Evolutionary conservation across 1,140 invertebrate genomes (phyloP).

Genomic region (Procambarus virginalis): DNA sequence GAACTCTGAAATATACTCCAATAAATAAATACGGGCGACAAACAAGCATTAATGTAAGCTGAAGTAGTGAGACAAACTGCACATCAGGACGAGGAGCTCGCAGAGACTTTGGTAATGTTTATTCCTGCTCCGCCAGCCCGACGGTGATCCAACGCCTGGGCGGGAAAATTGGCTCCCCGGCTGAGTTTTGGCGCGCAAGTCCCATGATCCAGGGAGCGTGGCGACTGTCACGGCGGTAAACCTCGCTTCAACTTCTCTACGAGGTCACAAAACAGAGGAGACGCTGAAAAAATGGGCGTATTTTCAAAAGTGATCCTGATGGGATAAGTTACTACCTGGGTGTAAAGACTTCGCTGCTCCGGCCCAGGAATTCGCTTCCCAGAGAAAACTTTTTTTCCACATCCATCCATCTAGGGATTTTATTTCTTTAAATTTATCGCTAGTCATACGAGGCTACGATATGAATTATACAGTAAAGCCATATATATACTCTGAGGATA

Average conservation of each 20-base stretch:
- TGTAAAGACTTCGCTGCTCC: constrained; percentile 39
- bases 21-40: too few species aligned
- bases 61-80: not conserved
- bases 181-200: constrained; percentile 53
- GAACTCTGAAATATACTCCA: too few species aligned
- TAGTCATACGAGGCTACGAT: not conserved
- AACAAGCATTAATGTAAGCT: not conserved
- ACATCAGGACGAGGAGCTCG: not conserved
- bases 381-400: constrained; percentile 13
- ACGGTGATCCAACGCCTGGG: constrained; percentile 2
- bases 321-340: constrained; percentile 58
- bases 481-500: not conserved
- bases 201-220: constrained; percentile 42
- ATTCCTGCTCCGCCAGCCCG: not conserved
- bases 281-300: constrained; percentile 55
- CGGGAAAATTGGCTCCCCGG: constrained; percentile 24
- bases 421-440: not conserved
- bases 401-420: not conserved
- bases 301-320: constrained; percentile 60
- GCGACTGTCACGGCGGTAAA: constrained; percentile 38
- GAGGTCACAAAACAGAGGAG: constrained; percentile 55
- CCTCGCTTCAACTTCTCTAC: constrained; percentile 58
- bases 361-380: not conserved
- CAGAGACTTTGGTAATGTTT: not conserved
- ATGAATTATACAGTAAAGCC: constrained; percentile 13